Evolutionary conservation across 2,888 invertebrate species (phyloP).

Genomic region (Melangyna quadrimaculata): DNA sequence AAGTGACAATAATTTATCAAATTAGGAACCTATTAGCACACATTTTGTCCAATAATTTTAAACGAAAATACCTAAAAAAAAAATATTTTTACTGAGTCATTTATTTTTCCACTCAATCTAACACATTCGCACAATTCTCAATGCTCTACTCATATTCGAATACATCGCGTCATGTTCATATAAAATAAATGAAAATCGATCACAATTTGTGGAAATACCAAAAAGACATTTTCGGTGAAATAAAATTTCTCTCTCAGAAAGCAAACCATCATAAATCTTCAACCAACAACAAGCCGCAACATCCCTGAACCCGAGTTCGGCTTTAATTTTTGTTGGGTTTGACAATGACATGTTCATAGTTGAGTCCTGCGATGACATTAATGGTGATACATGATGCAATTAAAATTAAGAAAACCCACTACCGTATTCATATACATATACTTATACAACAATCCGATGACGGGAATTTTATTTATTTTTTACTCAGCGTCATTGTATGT

Average conservation of each 20-base stretch:
- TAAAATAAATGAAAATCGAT: constrained; percentile 8
- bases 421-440: background rate
- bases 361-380: constrained; percentile 47
- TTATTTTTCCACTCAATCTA: constrained; percentile 42
- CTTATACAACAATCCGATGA: background rate
- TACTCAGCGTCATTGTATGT: background rate
- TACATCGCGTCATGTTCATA: background rate
- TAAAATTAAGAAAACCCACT: constrained; percentile 45
- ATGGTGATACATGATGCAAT: constrained; percentile 62
- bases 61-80: background rate
- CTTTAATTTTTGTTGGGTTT: constrained; percentile 1
- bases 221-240: constrained; percentile 4
- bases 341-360: constrained; percentile 34
- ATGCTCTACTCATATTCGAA: background rate
- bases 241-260: constrained; percentile 15
- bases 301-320: constrained; percentile 36
- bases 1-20: too few relatives aligned
- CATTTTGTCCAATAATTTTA: too few relatives aligned
- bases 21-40: too few relatives aligned
- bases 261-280: constrained; percentile 41
- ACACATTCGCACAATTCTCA: background rate
- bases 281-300: constrained; percentile 13
- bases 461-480: background rate
- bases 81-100: background rate
- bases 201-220: background rate